These are phyloP conservation scores for Streblospio benedicti DNA, from an alignment of 1,140 invertebrate species.

Conservation along the genomic window DNA sequence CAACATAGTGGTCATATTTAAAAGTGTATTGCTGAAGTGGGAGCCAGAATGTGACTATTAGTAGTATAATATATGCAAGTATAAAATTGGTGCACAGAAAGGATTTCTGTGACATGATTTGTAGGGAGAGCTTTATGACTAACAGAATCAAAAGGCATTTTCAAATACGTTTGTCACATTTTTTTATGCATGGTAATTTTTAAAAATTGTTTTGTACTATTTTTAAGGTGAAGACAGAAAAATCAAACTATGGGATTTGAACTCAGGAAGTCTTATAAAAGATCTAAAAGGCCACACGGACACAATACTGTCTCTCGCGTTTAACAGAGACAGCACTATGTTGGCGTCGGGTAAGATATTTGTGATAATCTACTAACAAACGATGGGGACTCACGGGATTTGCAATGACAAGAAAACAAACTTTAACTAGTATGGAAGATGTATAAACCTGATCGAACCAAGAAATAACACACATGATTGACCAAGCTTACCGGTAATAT, in stretches of 20 bases:
- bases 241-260: constrained; percentile 63
- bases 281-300: constrained; percentile 58
- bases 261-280: constrained; percentile 53
- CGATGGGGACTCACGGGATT: neutral
- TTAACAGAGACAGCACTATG: constrained; percentile 55
- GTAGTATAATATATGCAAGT: too few species aligned
- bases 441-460: neutral
- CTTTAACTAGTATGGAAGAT: neutral
- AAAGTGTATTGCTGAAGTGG: too few species aligned
- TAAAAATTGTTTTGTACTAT: too few species aligned
- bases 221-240: constrained; percentile 56
- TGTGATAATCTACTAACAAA: neutral
- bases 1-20: too few species aligned
- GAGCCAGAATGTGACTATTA: too few species aligned
- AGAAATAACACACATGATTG: neutral
- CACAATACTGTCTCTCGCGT: constrained; percentile 55
- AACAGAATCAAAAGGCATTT: too few species aligned
- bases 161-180: too few species aligned
- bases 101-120: too few species aligned
- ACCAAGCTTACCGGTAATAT: neutral
- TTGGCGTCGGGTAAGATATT: constrained; percentile 52
- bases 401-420: neutral
- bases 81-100: too few species aligned
- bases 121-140: too few species aligned
- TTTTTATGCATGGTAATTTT: too few species aligned